Conservation (phyloP, 2,797 vertebrate species). For the Syncerus caffer region DNA sequence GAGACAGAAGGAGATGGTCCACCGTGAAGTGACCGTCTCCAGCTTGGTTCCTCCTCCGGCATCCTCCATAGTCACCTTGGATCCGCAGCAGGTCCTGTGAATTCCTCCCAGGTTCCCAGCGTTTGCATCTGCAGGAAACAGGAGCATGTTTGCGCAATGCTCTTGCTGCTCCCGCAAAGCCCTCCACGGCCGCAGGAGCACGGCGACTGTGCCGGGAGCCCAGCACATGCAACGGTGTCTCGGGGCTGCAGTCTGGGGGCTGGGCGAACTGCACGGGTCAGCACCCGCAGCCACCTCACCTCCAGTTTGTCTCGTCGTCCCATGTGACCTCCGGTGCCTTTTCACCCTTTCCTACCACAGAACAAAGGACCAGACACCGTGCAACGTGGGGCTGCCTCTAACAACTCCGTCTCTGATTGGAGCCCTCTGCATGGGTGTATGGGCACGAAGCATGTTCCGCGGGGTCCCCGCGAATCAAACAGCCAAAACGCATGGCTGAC, state of each 20-base stretch:
- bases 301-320: background rate
- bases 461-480: fast-evolving
- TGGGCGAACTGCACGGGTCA: fast-evolving
- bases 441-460: fast-evolving
- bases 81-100: fast-evolving
- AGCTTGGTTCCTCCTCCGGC: fast-evolving
- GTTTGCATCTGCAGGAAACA: fast-evolving
- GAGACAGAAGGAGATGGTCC: fast-evolving
- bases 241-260: background rate
- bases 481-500: fast-evolving
- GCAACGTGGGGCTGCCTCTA: fast-evolving
- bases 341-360: fast-evolving
- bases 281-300: background rate
- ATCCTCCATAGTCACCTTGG: fast-evolving
- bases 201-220: fast-evolving
- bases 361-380: background rate
- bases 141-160: fast-evolving
- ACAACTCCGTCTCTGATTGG: fast-evolving
- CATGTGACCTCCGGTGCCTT: background rate
- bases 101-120: fast-evolving
- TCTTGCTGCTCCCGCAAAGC: fast-evolving
- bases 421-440: fast-evolving
- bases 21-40: fast-evolving
- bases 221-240: fast-evolving
- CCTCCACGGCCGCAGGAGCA: fast-evolving